A percentile compares a stretch with the other conserved stretches of the same genome.
Conservation (phyloP, 2,113 vertebrate genomes). For the Rhagologus leucostigma region DNA sequence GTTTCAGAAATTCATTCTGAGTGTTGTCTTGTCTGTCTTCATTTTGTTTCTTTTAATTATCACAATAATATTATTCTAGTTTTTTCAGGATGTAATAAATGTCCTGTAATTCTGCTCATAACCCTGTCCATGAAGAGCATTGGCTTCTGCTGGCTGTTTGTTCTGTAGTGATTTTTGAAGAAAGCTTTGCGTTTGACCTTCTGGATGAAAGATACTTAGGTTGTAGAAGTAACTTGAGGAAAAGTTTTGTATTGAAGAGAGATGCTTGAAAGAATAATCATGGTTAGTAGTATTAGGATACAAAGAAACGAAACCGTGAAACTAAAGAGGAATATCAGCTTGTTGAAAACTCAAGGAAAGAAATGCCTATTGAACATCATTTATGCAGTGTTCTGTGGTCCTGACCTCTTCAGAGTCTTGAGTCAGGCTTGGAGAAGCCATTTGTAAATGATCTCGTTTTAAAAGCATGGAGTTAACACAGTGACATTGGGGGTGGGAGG, state of each 20-base stretch:
- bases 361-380: not conserved
- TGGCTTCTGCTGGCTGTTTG: not conserved
- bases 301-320: not conserved
- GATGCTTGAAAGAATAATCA: not conserved
- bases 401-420: not conserved
- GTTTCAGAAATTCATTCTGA: not conserved
- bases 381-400: not conserved
- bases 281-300: not conserved
- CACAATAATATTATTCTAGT: not conserved
- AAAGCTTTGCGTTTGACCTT: slow-evolving; percentile 33
- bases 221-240: not conserved
- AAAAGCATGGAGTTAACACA: not conserved
- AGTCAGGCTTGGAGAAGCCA: not conserved
- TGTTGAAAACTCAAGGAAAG: not conserved
- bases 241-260: not conserved
- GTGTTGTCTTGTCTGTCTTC: not conserved
- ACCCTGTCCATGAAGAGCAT: not conserved
- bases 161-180: not conserved
- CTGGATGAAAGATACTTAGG: slow-evolving; percentile 35
- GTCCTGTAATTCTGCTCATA: not conserved
- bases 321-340: not conserved
- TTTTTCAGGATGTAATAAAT: not conserved
- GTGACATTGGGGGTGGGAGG: not conserved
- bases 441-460: not conserved
- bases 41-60: not conserved